A percentile compares a stretch with the other conserved stretches of the same genome.
These are phyloP conservation scores for Strix occidentalis DNA, from an alignment of 2,797 vertebrate species.

Conservation along the genomic window DNA sequence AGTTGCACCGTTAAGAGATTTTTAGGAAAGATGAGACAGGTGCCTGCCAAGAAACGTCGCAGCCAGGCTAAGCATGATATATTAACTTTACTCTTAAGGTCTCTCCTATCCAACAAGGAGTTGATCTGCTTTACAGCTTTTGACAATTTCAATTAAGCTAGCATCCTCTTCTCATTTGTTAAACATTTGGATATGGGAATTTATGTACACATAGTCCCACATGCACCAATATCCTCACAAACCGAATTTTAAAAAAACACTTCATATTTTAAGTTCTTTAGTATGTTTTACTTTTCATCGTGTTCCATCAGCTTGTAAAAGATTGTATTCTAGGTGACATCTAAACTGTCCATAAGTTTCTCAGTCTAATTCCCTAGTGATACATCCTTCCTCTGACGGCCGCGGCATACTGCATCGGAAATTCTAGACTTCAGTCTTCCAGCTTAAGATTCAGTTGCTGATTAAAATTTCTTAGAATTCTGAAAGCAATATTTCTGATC, in stretches of 20 bases:
- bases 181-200: neutral
- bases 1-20: neutral
- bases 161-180: neutral
- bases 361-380: neutral
- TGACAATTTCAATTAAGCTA: neutral
- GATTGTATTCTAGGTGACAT: neutral
- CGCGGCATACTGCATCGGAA: neutral
- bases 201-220: neutral
- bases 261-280: neutral
- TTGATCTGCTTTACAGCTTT: neutral
- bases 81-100: neutral
- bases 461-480: neutral
- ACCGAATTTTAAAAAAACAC: neutral
- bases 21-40: neutral
- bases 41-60: neutral
- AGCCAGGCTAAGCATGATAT: neutral
- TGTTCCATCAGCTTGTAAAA: neutral
- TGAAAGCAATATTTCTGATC: neutral
- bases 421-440: neutral
- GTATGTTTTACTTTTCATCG: neutral
- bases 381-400: neutral
- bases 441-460: neutral
- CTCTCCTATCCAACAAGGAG: neutral
- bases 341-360: neutral
- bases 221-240: neutral